phyloP scores from a whole-genome alignment of 2,888 invertebrate genomes.

The Netelia virgata region DNA sequence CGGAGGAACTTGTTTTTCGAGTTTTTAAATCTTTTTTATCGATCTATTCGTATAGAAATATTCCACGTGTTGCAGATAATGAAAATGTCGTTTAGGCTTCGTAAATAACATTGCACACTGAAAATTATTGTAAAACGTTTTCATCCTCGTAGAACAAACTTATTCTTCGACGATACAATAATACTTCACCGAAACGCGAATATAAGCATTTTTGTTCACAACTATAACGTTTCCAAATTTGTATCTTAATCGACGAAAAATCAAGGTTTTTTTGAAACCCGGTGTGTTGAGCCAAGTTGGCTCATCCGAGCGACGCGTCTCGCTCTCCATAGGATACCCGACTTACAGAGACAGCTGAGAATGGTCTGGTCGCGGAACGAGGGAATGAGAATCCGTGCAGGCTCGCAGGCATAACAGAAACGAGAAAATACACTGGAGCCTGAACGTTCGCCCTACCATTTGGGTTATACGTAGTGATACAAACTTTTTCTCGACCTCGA shows the following conservation, averaged over 20 bases:
- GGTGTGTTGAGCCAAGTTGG: background rate
- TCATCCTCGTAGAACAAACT: no score
- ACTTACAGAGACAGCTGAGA: background rate
- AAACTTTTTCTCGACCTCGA: constrained; percentile 49
- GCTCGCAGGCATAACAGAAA: constrained; percentile 36
- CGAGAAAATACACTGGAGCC: constrained; percentile 29
- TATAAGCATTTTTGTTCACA: no score
- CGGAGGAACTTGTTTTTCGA: no score
- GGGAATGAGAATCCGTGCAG: background rate
- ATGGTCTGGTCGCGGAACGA: background rate
- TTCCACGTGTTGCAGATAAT: no score
- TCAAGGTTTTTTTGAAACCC: background rate
- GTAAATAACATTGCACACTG: no score
- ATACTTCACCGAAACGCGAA: no score
- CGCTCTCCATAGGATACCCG: constrained; percentile 21
- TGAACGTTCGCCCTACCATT: constrained; percentile 21
- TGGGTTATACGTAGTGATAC: constrained; percentile 48
- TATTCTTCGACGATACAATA: no score
- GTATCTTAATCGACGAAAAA: background rate
- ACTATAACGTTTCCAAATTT: no score
- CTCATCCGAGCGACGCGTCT: background rate
- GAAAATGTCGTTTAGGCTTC: no score
- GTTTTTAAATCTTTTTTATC: no score
- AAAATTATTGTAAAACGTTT: no score
- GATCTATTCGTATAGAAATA: no score